Percentiles rank a stretch among this genome's conserved stretches.
Conservation (phyloP, 1,140 invertebrate species). For the Phenacoccus solenopsis region DNA sequence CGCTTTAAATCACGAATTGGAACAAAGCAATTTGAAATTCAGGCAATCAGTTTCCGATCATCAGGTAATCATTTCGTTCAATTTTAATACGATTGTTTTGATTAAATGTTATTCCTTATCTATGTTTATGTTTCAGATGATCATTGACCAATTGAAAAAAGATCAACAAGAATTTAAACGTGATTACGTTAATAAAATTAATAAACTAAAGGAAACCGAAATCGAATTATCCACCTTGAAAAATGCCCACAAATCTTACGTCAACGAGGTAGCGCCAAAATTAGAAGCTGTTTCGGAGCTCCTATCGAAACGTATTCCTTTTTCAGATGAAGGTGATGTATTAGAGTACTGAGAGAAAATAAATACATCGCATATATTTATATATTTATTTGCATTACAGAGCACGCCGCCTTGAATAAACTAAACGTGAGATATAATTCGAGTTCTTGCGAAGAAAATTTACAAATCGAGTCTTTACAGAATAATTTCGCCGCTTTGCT, state of each 20-base stretch:
- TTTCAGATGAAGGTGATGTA: not conserved
- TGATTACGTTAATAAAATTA: slow-evolving; percentile 38
- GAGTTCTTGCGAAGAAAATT: not conserved
- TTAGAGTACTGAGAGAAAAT: not conserved
- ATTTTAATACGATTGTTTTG: not conserved
- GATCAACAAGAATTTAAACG: slow-evolving; percentile 43
- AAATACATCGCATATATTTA: not conserved
- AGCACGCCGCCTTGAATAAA: not conserved
- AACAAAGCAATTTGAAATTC: not conserved
- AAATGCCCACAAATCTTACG: not conserved
- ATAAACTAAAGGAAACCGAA: slow-evolving; percentile 39
- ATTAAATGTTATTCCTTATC: not conserved
- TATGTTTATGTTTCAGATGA: not conserved
- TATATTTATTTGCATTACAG: not conserved
- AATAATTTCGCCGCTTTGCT: not conserved
- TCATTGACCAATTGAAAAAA: slow-evolving; percentile 46
- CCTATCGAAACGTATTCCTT: not conserved
- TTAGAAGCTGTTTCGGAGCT: not conserved
- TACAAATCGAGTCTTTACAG: not conserved
- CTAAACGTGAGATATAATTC: not conserved
- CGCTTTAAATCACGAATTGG: not conserved
- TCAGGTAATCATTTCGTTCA: not conserved
- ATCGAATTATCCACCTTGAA: slow-evolving; percentile 32
- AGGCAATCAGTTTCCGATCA: not conserved
- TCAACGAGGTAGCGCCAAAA: not conserved